Evolutionary conservation across 2,888 invertebrate species (phyloP).

Genomic region (Branchellion lobata): DNA sequence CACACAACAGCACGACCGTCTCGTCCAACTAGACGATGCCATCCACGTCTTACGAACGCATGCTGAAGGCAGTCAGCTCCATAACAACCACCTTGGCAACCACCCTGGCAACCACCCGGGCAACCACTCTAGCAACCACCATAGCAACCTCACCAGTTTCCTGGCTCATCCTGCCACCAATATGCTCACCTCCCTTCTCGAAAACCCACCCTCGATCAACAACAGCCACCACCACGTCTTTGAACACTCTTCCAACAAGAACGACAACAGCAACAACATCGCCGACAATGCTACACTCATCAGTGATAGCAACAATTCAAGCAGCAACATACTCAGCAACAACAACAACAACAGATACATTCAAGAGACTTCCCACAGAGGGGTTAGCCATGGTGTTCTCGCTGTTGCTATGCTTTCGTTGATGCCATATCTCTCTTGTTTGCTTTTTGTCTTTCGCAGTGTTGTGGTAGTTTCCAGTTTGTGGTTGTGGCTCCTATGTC

Average conservation of each 20-base stretch:
- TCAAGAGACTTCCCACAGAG: not conserved
- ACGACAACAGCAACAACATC: not conserved
- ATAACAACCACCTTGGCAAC: constrained; percentile 4
- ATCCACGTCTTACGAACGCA: constrained; percentile 47
- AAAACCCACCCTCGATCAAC: not conserved
- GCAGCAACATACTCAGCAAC: constrained; percentile 16
- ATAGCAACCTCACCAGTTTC: not conserved
- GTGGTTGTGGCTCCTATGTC: no score
- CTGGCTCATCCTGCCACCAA: not conserved
- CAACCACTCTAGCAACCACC: no score
- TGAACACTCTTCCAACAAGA: not conserved
- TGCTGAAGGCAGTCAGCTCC: constrained; percentile 39
- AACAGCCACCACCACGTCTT: not conserved
- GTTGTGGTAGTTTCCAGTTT: no score
- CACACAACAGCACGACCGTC: constrained; percentile 24
- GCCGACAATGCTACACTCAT: not conserved
- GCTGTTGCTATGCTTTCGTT: not conserved
- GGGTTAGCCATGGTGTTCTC: not conserved
- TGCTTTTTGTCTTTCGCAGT: no score
- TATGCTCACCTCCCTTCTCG: constrained; percentile 39
- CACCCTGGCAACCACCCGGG: not conserved
- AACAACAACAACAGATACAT: constrained; percentile 7
- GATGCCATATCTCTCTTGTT: no score
- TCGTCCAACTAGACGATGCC: constrained; percentile 45
- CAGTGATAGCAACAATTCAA: not conserved